Evolutionary conservation across 2,888 invertebrate species (phyloP), one percentile per base, ranked within the genome.

Genomic region (Pollenia labialis): DNA sequence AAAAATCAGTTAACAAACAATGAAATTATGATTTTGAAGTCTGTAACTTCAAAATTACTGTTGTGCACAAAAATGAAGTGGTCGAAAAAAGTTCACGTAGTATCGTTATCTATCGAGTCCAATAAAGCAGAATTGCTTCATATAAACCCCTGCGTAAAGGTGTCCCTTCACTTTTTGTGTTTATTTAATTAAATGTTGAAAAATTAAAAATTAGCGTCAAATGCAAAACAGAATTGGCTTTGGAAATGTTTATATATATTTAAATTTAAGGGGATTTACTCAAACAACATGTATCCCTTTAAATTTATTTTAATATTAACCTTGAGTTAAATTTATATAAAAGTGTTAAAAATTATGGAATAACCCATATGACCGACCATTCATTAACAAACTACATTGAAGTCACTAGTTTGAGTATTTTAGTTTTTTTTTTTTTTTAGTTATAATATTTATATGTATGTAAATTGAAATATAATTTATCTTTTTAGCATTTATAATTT

Each of bases 371-470:
- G 10, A 16, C 69, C 48, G 10, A 16, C 69, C 58, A 75, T 60
- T 52, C 46, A 56, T 60, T 50, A 46, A 46, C 58, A 4, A 46
- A 52, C n/a, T 60, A 74, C 8, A 72, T 62, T 32, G 14, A 40
- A 40, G 4, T 18, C 14, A n/a, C 3, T 9, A 32, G 40, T 72
- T 62, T 46, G 18, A 32, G n/a, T 42, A 40, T 60, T 42, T 60
- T 42, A 14, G 42, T 2, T 23, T 23, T 75, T 16, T 42, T 80
- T 71, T 71, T 71, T 40, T 44, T 80, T 60, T 71, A 74, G 74
- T 80, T 84, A 46, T 60, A 79, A 79, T 66, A 60, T 84, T 64
- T 82, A 54, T 77, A 77, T 85, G 75, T 77, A 77, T 85, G 75
- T 50, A 85, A 75, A 85, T 85, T 48, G 1, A 23, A 23, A 23